These are phyloP conservation scores for Phrynosoma platyrhinos DNA, from an alignment of 2,113 vertebrate genomes.

Conservation along the genomic window DNA sequence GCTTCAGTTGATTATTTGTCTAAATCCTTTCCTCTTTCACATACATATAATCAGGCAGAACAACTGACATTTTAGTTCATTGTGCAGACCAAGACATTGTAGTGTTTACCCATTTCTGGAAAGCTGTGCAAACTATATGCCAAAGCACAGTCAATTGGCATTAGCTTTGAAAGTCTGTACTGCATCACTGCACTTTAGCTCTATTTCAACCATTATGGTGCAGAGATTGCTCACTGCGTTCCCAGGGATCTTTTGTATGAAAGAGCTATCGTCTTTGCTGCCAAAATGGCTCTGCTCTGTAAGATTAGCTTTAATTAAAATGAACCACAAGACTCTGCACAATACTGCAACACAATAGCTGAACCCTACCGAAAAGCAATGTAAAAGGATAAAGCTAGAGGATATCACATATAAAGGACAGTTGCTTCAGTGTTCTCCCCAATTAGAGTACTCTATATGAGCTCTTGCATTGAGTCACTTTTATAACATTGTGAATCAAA, in stretches of 20 bases:
- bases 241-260: slow-evolving; percentile 64
- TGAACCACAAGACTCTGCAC: slow-evolving; percentile 58
- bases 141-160: slow-evolving; percentile 57
- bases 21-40: background rate
- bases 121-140: slow-evolving; percentile 46
- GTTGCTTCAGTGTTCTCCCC: slow-evolving; percentile 57
- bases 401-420: slow-evolving; percentile 54
- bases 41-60: slow-evolving; percentile 25
- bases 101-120: slow-evolving; percentile 55
- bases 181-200: slow-evolving; percentile 70
- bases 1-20: slow-evolving; percentile 9
- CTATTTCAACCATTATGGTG: slow-evolving; percentile 58
- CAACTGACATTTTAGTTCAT: slow-evolving; percentile 40
- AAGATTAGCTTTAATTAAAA: slow-evolving; percentile 71
- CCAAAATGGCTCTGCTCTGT: slow-evolving; percentile 64
- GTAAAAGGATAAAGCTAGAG: slow-evolving; percentile 55
- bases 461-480: slow-evolving; percentile 48
- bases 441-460: slow-evolving; percentile 42
- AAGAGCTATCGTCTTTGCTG: slow-evolving; percentile 61
- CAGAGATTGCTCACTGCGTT: slow-evolving; percentile 59
- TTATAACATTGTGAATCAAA: slow-evolving; percentile 39
- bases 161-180: slow-evolving; percentile 55
- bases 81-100: slow-evolving; percentile 40
- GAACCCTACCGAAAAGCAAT: slow-evolving; percentile 46
- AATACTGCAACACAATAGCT: slow-evolving; percentile 29